These are phyloP conservation scores for Pseudolaguvia tuberculata DNA, from an alignment of 2,113 vertebrate species.

Conservation along the genomic window DNA sequence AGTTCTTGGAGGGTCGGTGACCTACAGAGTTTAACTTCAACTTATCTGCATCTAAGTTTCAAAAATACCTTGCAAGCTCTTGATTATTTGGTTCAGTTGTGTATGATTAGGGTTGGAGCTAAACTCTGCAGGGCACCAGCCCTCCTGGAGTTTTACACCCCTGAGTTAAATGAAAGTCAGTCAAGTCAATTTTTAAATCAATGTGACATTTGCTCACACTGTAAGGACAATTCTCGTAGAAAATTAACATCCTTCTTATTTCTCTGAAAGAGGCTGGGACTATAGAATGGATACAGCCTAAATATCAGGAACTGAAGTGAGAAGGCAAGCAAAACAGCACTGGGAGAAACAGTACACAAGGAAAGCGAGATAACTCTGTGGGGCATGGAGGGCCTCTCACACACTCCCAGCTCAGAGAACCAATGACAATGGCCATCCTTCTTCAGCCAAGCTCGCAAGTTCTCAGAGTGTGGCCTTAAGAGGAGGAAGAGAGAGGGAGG, in stretches of 20 bases:
- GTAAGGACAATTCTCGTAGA: constrained; percentile 23
- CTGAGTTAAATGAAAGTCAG: no score
- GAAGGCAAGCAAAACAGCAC: constrained; percentile 30
- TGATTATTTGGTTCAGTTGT: no score
- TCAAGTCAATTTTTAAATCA: not conserved
- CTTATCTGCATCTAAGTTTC: no score
- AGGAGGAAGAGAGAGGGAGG: not conserved
- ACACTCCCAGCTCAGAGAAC: constrained; percentile 35
- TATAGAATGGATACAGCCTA: constrained; percentile 9
- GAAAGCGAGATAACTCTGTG: constrained; percentile 42
- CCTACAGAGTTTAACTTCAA: no score
- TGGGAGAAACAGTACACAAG: constrained; percentile 30
- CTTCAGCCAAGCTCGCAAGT: constrained; percentile 34
- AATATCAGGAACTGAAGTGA: constrained; percentile 31
- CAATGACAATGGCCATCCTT: constrained; percentile 47
- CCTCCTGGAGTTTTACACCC: no score
- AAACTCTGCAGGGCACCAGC: no score
- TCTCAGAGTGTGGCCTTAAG: constrained; percentile 30
- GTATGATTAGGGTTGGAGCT: no score
- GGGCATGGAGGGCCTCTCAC: constrained; percentile 39
- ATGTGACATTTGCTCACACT: constrained; percentile 45
- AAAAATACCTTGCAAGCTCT: no score
- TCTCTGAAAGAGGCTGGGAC: constrained; percentile 18
- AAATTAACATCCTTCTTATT: constrained; percentile 39
- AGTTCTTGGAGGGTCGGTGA: no score